Percentiles rank a stretch among this genome's conserved stretches.
Conservation (phyloP, 2,888 invertebrate species). For the Andricus curvator region DNA sequence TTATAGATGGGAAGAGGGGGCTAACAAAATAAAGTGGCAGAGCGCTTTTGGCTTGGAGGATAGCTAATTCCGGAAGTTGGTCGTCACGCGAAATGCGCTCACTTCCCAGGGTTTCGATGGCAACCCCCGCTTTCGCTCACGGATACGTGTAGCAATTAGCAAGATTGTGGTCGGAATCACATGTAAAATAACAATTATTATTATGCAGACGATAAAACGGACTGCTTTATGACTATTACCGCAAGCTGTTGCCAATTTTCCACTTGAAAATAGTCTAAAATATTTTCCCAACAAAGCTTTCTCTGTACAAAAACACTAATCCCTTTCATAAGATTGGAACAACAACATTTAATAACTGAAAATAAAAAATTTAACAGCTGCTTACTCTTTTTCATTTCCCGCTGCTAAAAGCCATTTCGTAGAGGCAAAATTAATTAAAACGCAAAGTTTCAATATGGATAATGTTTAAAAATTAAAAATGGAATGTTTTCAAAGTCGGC, state of each 20-base stretch:
- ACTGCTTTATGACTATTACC: conserved; percentile 56
- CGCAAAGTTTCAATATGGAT: not conserved
- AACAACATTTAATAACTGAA: conserved; percentile 3
- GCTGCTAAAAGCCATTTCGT: not conserved
- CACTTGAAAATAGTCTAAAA: conserved; percentile 5
- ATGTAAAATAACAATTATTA: conserved; percentile 64
- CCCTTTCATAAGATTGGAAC: not conserved
- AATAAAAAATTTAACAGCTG: not conserved
- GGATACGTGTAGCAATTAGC: conserved; percentile 41
- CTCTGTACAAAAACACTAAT: not conserved
- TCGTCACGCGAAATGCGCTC: conserved; percentile 34
- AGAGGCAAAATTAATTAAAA: conserved; percentile 13
- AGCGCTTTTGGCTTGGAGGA: conserved; percentile 14
- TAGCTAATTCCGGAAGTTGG: conserved; percentile 37
- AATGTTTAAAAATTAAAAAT: not conserved
- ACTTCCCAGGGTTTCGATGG: conserved; percentile 30
- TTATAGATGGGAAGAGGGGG: not conserved
- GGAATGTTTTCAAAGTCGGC: not conserved
- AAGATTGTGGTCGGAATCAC: conserved; percentile 63
- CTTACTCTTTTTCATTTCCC: not conserved
- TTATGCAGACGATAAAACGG: conserved; percentile 57
- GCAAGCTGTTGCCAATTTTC: conserved; percentile 60
- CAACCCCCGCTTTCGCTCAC: not conserved
- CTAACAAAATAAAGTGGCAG: not conserved
- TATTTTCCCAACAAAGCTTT: not conserved